Conservation (phyloP, 2,797 vertebrate genomes). For the Catamblyrhynchus diadema region DNA sequence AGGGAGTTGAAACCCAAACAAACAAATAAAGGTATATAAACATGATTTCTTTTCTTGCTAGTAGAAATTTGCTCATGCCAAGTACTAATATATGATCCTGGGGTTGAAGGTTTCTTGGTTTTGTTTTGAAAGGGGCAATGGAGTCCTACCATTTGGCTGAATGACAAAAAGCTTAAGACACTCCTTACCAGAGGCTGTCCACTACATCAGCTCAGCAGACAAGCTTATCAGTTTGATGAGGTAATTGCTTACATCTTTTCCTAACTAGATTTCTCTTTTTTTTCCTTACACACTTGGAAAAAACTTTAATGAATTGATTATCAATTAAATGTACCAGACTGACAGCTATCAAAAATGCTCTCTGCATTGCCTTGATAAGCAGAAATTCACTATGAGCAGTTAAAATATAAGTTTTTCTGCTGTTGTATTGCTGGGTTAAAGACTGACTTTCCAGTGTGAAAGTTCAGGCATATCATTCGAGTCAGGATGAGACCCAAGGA, state of each 20-base stretch:
- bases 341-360: not conserved
- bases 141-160: not conserved
- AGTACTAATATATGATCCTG: not conserved
- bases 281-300: constrained; percentile 39
- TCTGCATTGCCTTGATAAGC: not conserved
- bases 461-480: not conserved
- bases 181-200: not conserved
- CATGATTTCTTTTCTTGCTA: not conserved
- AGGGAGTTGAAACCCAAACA: not conserved
- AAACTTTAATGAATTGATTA: constrained; percentile 10
- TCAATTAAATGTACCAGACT: not conserved
- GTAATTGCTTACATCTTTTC: constrained; percentile 21
- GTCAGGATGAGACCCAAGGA: not conserved
- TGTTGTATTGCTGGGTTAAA: not conserved
- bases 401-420: not conserved
- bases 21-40: not conserved
- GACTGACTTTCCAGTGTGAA: not conserved
- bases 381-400: not conserved
- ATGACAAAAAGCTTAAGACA: not conserved
- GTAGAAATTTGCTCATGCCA: not conserved
- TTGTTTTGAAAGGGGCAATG: not conserved
- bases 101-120: not conserved
- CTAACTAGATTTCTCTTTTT: not conserved
- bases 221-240: not conserved
- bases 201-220: not conserved